Conservation (phyloP, 1,140 invertebrate species). For the Drosophila ironensis region DNA sequence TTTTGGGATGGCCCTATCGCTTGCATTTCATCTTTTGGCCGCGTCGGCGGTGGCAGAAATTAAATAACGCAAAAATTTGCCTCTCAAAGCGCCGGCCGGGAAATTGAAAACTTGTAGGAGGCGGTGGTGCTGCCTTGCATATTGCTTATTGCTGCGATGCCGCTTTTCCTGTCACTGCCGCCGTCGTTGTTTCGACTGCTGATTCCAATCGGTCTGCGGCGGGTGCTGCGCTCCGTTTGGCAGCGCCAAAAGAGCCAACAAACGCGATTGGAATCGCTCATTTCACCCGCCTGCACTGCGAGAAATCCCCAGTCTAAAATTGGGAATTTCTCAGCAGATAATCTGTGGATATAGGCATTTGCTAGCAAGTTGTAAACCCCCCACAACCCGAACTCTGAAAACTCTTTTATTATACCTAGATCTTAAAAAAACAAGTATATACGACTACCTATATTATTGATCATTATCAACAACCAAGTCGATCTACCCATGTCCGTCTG, state of each 20-base stretch:
- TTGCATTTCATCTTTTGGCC: slow-evolving; percentile 47
- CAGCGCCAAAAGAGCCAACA: slow-evolving; percentile 53
- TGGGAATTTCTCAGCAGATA: too few relatives aligned
- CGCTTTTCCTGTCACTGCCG: slow-evolving; percentile 5
- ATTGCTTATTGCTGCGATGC: background rate
- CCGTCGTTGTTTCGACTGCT: slow-evolving; percentile 20
- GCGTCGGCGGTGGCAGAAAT: slow-evolving; percentile 39
- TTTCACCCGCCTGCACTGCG: slow-evolving; percentile 47
- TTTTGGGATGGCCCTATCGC: slow-evolving; percentile 57
- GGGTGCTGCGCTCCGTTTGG: slow-evolving; percentile 74
- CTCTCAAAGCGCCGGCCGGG: slow-evolving; percentile 61
- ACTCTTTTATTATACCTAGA: too few relatives aligned
- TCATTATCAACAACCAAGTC: too few relatives aligned
- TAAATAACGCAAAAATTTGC: slow-evolving; percentile 65
- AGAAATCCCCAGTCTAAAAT: background rate
- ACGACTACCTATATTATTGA: too few relatives aligned
- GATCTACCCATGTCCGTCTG: too few relatives aligned
- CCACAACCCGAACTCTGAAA: too few relatives aligned
- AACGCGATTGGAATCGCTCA: slow-evolving; percentile 70
- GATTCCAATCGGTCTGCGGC: slow-evolving; percentile 74
- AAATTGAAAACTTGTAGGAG: slow-evolving; percentile 66
- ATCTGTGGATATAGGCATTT: too few relatives aligned
- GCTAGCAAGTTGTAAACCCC: too few relatives aligned
- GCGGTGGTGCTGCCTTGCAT: slow-evolving; percentile 31
- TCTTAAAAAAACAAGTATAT: too few relatives aligned